These are phyloP conservation scores for Agrenia bidenticulata DNA, from an alignment of 2,888 invertebrate genomes.

Conservation along the genomic window DNA sequence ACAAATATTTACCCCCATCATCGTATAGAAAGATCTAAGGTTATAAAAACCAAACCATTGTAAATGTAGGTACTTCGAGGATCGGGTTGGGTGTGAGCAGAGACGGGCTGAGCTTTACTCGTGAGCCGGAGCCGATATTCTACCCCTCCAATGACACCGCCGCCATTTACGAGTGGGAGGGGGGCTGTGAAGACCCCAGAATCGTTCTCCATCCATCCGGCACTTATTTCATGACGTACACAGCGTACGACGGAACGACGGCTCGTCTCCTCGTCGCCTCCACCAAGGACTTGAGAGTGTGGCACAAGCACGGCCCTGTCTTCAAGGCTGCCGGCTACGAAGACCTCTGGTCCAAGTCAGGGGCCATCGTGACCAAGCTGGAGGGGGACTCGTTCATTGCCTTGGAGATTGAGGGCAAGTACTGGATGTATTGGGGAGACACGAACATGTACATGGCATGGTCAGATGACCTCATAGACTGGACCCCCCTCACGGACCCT, in stretches of 20 bases:
- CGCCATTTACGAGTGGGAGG: constrained; percentile 44
- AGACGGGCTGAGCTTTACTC: constrained; percentile 40
- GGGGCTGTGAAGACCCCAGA: constrained; percentile 47
- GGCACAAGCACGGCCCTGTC: constrained; percentile 45
- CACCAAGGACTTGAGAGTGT: constrained; percentile 29
- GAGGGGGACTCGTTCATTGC: constrained; percentile 31
- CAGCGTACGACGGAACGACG: constrained; percentile 40
- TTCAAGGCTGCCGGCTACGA: constrained; percentile 31
- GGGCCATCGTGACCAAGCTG: constrained; percentile 40
- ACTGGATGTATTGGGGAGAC: constrained; percentile 50
- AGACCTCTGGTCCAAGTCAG: constrained; percentile 49
- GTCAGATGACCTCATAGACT: constrained; percentile 41
- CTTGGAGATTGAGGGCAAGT: constrained; percentile 33
- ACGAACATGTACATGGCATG: constrained; percentile 39
- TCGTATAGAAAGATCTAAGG: too few relatives aligned
- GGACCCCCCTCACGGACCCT: constrained; percentile 33
- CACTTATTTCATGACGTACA: constrained; percentile 45
- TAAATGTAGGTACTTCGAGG: constrained; percentile 39
- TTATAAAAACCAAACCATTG: too few relatives aligned
- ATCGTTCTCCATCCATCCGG: constrained; percentile 35
- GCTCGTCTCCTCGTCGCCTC: constrained; percentile 47
- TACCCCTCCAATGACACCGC: constrained; percentile 40
- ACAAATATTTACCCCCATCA: too few relatives aligned
- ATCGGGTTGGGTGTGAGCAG: constrained; percentile 41
- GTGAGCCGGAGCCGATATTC: constrained; percentile 39